Percentiles rank a stretch among this genome's conserved stretches.
Evolutionary conservation across 2,888 invertebrate species (phyloP).

Genomic region (Ormyrus nitidulus): DNA sequence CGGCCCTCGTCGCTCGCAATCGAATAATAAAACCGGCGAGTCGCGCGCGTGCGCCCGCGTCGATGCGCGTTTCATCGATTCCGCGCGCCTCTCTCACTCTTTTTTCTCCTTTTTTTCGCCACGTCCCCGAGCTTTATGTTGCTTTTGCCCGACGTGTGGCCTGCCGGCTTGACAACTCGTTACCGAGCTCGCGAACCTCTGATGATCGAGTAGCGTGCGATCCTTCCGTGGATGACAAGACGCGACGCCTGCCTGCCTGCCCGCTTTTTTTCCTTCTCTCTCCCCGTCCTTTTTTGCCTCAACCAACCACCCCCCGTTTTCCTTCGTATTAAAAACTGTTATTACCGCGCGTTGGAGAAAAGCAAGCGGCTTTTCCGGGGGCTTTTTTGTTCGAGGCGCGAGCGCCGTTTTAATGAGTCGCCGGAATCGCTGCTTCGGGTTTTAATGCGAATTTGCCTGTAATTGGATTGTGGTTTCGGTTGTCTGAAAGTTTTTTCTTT

Average conservation of each 20-base stretch:
- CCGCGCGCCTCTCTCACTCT: background rate
- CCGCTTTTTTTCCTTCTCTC: background rate
- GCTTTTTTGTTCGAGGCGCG: conserved; percentile 6
- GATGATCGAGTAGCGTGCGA: conserved; percentile 66
- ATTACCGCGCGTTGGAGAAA: conserved; percentile 22
- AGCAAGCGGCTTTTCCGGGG: background rate
- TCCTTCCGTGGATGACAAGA: conserved; percentile 48
- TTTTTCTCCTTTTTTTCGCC: background rate
- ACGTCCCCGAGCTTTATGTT: background rate
- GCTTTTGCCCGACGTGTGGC: conserved; percentile 10
- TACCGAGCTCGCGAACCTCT: conserved; percentile 60
- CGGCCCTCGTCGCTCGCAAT: conserved; percentile 6
- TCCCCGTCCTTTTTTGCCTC: background rate
- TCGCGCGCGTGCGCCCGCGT: conserved; percentile 10
- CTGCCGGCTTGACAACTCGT: conserved; percentile 67
- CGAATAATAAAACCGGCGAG: conserved; percentile 19
- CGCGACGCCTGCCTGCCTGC: background rate
- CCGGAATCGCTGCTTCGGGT: background rate
- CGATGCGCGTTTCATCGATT: conserved; percentile 55
- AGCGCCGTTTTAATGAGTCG: conserved; percentile 27
- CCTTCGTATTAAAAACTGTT: conserved; percentile 43
- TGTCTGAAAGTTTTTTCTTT: too few species aligned
- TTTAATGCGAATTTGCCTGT: too few species aligned
- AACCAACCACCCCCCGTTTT: background rate
- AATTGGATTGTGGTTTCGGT: too few species aligned